These are phyloP conservation scores for Camarhynchus parvulus DNA, from an alignment of 2,113 vertebrate genomes.

Conservation along the genomic window DNA sequence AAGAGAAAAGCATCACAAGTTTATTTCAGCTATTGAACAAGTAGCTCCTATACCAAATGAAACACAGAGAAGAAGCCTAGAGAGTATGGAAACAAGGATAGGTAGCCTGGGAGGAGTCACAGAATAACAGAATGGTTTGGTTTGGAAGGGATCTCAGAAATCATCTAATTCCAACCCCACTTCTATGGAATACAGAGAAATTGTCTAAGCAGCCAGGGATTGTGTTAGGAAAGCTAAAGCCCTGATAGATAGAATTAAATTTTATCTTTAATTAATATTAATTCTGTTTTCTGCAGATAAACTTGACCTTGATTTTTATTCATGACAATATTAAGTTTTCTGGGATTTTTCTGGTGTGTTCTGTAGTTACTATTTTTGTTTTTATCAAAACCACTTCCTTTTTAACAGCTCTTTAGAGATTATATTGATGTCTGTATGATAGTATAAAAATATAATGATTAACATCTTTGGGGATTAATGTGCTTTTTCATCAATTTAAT, in stretches of 20 bases:
- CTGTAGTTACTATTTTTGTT: background rate
- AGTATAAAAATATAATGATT: background rate
- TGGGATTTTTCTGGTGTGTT: background rate
- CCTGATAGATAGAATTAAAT: background rate
- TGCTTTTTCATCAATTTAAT: slow-evolving; percentile 28
- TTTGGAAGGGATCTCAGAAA: background rate
- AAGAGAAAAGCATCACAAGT: background rate
- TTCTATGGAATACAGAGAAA: background rate
- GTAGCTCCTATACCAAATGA: background rate
- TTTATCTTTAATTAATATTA: slow-evolving; percentile 28
- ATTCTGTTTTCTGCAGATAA: background rate
- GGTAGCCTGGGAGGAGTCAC: background rate
- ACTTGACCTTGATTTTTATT: slow-evolving; percentile 1
- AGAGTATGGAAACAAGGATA: background rate
- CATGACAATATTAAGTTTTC: background rate
- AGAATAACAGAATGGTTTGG: background rate
- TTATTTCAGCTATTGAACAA: background rate
- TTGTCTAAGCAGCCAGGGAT: background rate
- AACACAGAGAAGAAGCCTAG: background rate
- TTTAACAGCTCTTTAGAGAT: slow-evolving; percentile 1
- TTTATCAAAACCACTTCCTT: slow-evolving; percentile 2
- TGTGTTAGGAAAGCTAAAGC: background rate
- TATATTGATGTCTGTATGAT: background rate
- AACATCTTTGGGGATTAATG: slow-evolving; percentile 29
- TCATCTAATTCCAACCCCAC: background rate